Evolutionary conservation across 1,140 invertebrate species (phyloP), one percentile per base, ranked within the genome.

Genomic region (Scaptomyza pallida): DNA sequence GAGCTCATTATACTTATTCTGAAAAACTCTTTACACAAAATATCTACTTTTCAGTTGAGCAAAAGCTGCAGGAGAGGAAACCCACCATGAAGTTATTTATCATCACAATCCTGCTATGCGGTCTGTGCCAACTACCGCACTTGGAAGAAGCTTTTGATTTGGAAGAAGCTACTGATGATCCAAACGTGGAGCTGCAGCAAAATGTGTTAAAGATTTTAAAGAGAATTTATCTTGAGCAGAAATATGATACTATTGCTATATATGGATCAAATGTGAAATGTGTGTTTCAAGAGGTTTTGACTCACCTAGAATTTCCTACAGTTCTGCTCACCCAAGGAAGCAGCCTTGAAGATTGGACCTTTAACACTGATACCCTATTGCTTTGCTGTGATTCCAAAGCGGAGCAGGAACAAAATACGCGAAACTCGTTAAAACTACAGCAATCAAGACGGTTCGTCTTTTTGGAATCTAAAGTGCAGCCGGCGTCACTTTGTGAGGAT

Each of bases 271-370:
- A 52, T 0, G 56, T 44, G 8, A n/a, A 30, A 3, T 86, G 82
- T n/a, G 3, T 64, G 40, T 82, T 81, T 13, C 56, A 82, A 4
- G 48, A 13, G 0, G 2, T 88, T 17, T 10, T 86, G 9, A 23
- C 9, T 0, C 21, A 41, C 9, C 9, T 88, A 8, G 0, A 12
- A 5, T 9, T 40, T 10, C 56, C 78, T 12, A 30, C 45, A 16
- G 63, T 82, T 4, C 41, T 88, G 21, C 35, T 64, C 0, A 0
- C 41, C 0, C n/a, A 50, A 0, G 71, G 78, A 10, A 76, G 72
- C 65, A 76, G 71, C 5, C 10, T 33, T 13, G 37, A n/a, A 6
- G 40, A 72, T 3, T 86, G 82, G 82, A 19, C 12, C 2, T 86
- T 72, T 9, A 63, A 33, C 10, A 78, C 21, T 13, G 41, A 65